phyloP scores from a whole-genome alignment of 2,888 invertebrate genomes.

The Gymnocheta viridis region DNA sequence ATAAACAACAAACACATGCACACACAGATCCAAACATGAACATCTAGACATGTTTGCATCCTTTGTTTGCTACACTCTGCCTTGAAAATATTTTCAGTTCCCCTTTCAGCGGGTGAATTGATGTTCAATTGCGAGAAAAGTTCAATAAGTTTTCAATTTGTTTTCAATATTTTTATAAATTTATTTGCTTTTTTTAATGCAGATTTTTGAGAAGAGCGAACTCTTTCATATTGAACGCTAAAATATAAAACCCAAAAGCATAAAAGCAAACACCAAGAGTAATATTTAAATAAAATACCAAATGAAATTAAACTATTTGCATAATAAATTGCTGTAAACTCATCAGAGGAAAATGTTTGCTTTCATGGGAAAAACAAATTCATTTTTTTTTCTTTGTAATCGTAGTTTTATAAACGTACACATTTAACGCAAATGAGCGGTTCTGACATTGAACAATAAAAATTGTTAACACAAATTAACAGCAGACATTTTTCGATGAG shows the following conservation, averaged over 20 bases:
- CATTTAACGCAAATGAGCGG: background rate
- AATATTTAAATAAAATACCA: slow-evolving; percentile 44
- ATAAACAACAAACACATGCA: too few relatives aligned
- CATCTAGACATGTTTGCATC: background rate
- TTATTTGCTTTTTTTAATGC: background rate
- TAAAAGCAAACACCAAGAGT: slow-evolving; percentile 8
- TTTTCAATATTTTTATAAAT: slow-evolving; percentile 28
- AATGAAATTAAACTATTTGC: slow-evolving; percentile 53
- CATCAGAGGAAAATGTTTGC: slow-evolving; percentile 22
- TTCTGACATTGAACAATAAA: too few relatives aligned
- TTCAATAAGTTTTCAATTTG: slow-evolving; percentile 58
- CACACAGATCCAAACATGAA: background rate
- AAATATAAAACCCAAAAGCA: slow-evolving; percentile 5
- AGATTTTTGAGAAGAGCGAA: background rate
- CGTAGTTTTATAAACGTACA: background rate
- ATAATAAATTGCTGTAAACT: slow-evolving; percentile 53
- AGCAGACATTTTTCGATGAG: too few relatives aligned
- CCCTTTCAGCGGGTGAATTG: slow-evolving; percentile 18
- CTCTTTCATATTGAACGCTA: background rate
- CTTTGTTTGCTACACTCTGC: background rate
- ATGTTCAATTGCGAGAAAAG: slow-evolving; percentile 24
- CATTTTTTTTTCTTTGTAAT: background rate
- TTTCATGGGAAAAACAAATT: slow-evolving; percentile 19
- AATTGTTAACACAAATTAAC: background rate
- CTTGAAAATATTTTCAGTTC: slow-evolving; percentile 1